phyloP scores from a whole-genome alignment of 1,140 invertebrate genomes.

The Hestina assimilis region DNA sequence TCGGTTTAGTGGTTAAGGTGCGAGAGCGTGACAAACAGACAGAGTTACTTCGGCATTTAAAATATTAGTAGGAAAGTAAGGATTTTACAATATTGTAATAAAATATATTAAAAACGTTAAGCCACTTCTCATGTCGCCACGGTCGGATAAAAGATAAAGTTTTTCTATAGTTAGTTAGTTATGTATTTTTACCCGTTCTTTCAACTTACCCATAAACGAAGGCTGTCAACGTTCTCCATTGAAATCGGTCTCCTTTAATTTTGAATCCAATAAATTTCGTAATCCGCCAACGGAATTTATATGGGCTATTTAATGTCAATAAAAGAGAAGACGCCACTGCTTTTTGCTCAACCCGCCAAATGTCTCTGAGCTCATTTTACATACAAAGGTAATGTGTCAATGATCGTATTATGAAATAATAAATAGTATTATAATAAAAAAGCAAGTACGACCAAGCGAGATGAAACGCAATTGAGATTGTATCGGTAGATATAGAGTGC shows the following conservation, averaged over 20 bases:
- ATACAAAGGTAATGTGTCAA: constrained; percentile 65
- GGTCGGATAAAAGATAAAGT: constrained; percentile 41
- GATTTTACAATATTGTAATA: too few relatives aligned
- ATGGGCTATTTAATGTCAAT: constrained; percentile 74
- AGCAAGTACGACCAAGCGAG: not conserved
- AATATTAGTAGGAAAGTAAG: too few relatives aligned
- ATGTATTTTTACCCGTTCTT: constrained; percentile 45
- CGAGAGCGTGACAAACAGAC: too few relatives aligned
- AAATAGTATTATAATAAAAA: constrained; percentile 12
- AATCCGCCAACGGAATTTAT: constrained; percentile 74
- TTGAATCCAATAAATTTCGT: constrained; percentile 74
- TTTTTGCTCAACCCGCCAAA: constrained; percentile 53
- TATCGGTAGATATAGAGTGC: not conserved
- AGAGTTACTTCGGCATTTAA: too few relatives aligned
- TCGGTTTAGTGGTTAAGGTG: too few relatives aligned
- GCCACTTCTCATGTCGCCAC: not conserved
- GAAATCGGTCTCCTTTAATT: constrained; percentile 76
- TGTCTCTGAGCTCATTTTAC: constrained; percentile 60
- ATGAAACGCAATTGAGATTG: not conserved
- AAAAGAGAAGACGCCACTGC: constrained; percentile 48
- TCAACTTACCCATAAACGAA: constrained; percentile 58
- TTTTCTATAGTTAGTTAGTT: constrained; percentile 49
- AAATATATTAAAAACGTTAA: too few relatives aligned
- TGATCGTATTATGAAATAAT: constrained; percentile 34
- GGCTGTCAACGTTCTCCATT: constrained; percentile 65